Evolutionary conservation across 1,140 invertebrate species (phyloP).

Genomic region (Acyrthosiphon pisum): DNA sequence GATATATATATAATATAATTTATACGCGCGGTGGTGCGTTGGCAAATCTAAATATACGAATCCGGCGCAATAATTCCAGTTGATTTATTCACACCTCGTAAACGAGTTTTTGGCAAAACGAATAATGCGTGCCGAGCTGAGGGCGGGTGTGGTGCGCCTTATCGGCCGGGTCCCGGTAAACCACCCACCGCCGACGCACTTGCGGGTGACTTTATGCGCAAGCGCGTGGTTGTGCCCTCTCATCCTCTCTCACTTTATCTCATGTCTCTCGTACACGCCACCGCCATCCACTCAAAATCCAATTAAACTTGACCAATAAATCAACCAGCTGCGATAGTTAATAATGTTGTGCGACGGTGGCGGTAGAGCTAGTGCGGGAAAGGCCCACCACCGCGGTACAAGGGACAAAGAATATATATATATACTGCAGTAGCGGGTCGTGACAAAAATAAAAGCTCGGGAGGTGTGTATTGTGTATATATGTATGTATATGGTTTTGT

Average conservation of each 20-base stretch:
- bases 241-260: background rate
- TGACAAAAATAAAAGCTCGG: slow-evolving; percentile 43
- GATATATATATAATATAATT: background rate
- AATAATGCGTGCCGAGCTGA: slow-evolving; percentile 6
- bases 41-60: slow-evolving; percentile 55
- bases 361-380: background rate
- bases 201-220: background rate
- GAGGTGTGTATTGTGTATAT: background rate
- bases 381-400: background rate
- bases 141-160: slow-evolving; percentile 34
- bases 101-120: slow-evolving; percentile 56
- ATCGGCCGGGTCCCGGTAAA: slow-evolving; percentile 46
- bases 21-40: background rate
- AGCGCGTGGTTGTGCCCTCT: background rate
- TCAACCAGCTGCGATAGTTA: slow-evolving; percentile 55
- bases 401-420: background rate
- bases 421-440: background rate
- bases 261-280: background rate
- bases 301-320: slow-evolving; percentile 57
- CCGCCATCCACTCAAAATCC: slow-evolving; percentile 55
- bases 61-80: slow-evolving; percentile 56
- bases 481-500: background rate
- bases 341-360: slow-evolving; percentile 36
- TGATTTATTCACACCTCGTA: slow-evolving; percentile 57
- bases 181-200: background rate